These are phyloP conservation scores for Pituophis catenifer DNA, from an alignment of 2,113 vertebrate genomes.

Conservation along the genomic window DNA sequence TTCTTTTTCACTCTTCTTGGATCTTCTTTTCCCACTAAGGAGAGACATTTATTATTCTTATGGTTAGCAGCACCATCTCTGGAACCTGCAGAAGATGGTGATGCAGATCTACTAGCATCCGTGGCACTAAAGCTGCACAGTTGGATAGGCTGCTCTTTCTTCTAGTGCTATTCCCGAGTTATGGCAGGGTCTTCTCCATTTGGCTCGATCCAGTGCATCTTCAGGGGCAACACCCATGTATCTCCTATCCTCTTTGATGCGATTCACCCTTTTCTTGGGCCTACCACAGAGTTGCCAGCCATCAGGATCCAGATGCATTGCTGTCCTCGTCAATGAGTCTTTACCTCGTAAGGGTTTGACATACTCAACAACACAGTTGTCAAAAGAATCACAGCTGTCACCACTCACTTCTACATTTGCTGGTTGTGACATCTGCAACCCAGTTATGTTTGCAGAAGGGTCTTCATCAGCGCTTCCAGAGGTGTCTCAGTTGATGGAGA, in stretches of 20 bases:
- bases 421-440: conserved; percentile 37
- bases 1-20: conserved; percentile 54
- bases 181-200: neutral
- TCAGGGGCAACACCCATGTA: conserved; percentile 25
- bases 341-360: conserved; percentile 76
- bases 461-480: conserved; percentile 82
- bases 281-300: neutral
- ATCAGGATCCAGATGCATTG: no score
- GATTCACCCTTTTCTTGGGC: neutral
- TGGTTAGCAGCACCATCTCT: conserved; percentile 56
- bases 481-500: conserved; percentile 70
- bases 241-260: neutral
- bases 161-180: neutral
- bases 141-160: conserved; percentile 71
- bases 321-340: no score
- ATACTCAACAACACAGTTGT: conserved; percentile 84
- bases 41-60: conserved; percentile 44
- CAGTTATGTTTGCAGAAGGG: conserved; percentile 52
- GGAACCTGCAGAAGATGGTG: conserved; percentile 55
- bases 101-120: conserved; percentile 70
- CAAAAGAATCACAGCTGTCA: conserved; percentile 64
- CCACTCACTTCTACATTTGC: conserved; percentile 57
- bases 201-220: conserved; percentile 3
- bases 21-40: conserved; percentile 32
- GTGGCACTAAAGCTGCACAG: conserved; percentile 71